Evolutionary conservation across 2,888 invertebrate genomes (phyloP).

Genomic region (Chouioia cunea): DNA sequence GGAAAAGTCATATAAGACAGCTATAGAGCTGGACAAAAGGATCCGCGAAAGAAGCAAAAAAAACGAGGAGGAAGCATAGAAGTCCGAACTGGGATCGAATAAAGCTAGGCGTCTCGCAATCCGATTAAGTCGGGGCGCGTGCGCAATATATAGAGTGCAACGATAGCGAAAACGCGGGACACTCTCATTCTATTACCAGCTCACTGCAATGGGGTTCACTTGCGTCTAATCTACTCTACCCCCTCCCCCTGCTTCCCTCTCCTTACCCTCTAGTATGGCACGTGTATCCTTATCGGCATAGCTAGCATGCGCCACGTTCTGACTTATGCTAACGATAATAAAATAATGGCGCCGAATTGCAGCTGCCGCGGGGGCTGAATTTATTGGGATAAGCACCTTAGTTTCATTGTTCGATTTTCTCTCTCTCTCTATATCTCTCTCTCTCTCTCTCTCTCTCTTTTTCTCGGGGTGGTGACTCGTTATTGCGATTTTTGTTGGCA

Average conservation of each 20-base stretch:
- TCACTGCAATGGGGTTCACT: not conserved
- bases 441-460: too few relatives aligned
- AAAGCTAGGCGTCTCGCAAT: slow-evolving; percentile 24
- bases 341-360: slow-evolving; percentile 31
- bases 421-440: too few relatives aligned
- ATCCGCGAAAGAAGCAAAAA: not conserved
- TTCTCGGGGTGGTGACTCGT: not conserved
- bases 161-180: slow-evolving; percentile 29
- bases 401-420: not conserved
- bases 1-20: too few relatives aligned
- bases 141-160: slow-evolving; percentile 3
- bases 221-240: slow-evolving; percentile 32
- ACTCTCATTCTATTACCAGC: slow-evolving; percentile 40
- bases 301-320: slow-evolving; percentile 10
- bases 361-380: slow-evolving; percentile 17
- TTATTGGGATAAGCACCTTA: slow-evolving; percentile 49
- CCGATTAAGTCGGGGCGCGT: slow-evolving; percentile 35
- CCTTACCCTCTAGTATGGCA: slow-evolving; percentile 38
- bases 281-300: slow-evolving; percentile 55
- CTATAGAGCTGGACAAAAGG: not conserved
- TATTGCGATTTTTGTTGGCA: slow-evolving; percentile 12
- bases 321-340: slow-evolving; percentile 48
- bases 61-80: slow-evolving; percentile 1
- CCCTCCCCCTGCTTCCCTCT: slow-evolving; percentile 3
- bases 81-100: slow-evolving; percentile 27